These are phyloP conservation scores for Drosophila grimshawi DNA, from an alignment of 1,140 invertebrate genomes.

Conservation along the genomic window DNA sequence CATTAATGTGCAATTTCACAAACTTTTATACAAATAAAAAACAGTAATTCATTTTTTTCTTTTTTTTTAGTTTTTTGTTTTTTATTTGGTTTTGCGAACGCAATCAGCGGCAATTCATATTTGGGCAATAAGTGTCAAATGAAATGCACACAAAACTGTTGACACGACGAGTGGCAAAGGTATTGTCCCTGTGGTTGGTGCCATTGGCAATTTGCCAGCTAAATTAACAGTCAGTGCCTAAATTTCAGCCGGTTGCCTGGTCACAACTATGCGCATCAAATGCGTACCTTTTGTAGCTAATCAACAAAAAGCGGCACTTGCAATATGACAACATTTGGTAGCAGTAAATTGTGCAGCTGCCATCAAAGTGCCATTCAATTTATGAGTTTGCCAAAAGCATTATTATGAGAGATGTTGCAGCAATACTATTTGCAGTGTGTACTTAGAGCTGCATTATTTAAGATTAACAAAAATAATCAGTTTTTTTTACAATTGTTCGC, in stretches of 20 bases:
- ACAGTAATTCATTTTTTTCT: background rate
- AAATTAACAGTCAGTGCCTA: background rate
- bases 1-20: slow-evolving; percentile 44
- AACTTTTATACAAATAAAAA: slow-evolving; percentile 29
- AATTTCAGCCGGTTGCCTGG: background rate
- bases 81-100: background rate
- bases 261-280: background rate
- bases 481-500: background rate
- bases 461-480: background rate
- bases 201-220: slow-evolving; percentile 1
- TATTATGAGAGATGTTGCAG: slow-evolving; percentile 13
- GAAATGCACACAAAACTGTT: background rate
- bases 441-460: background rate
- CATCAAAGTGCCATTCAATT: slow-evolving; percentile 13
- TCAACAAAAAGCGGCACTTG: slow-evolving; percentile 33
- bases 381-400: slow-evolving; percentile 30
- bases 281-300: slow-evolving; percentile 2
- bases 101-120: slow-evolving; percentile 19
- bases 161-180: background rate
- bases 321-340: slow-evolving; percentile 15
- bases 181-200: background rate
- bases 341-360: slow-evolving; percentile 18
- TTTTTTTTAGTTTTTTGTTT: background rate
- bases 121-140: slow-evolving; percentile 10
- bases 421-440: background rate